Percentiles rank a stretch among this genome's conserved stretches.
phyloP scores from a whole-genome alignment of 2,113 vertebrate genomes.

The Strix uralensis region DNA sequence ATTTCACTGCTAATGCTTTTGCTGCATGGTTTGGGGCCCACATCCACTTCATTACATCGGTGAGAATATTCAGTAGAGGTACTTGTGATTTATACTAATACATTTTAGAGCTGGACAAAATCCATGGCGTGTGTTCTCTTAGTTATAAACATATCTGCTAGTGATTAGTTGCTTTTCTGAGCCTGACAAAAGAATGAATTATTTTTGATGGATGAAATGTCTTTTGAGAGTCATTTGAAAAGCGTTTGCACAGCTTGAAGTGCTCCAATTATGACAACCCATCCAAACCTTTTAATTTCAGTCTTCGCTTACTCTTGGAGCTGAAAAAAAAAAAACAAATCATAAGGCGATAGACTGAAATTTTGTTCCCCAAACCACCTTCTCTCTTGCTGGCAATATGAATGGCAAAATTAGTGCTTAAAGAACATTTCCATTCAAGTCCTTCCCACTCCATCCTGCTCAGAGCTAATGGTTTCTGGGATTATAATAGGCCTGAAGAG shows the following conservation, averaged over 20 bases:
- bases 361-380: constrained; percentile 21
- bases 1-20: not conserved
- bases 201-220: constrained; percentile 28
- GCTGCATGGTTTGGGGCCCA: not conserved
- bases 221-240: constrained; percentile 46
- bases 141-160: constrained; percentile 33
- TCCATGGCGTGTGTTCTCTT: not conserved
- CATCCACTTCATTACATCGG: not conserved
- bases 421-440: constrained; percentile 44
- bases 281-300: constrained; percentile 44
- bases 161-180: constrained; percentile 41
- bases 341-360: not conserved
- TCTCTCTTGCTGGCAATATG: constrained; percentile 36
- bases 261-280: constrained; percentile 21
- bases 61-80: not conserved
- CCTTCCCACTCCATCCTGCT: constrained; percentile 38
- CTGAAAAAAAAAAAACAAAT: not conserved
- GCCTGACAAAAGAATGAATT: constrained; percentile 45
- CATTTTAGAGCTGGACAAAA: not conserved
- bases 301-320: not conserved
- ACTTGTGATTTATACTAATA: not conserved
- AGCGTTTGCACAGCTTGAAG: not conserved
- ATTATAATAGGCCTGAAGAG: constrained; percentile 30
- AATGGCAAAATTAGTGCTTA: constrained; percentile 55
- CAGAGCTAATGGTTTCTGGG: constrained; percentile 39